Evolutionary conservation across 1,140 invertebrate species (phyloP).

Genomic region (Anastatus disparis): DNA sequence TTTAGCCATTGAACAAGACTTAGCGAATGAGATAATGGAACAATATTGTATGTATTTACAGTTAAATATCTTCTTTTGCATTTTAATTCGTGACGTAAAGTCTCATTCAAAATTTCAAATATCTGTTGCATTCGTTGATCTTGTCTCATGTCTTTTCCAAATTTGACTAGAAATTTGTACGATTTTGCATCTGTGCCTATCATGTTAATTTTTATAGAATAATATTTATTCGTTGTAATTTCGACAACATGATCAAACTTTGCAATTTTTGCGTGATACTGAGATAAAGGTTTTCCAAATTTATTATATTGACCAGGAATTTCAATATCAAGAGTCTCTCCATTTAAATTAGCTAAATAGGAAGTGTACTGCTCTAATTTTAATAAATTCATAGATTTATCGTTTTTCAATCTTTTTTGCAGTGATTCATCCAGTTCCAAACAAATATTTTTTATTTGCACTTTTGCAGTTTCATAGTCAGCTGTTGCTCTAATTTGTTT

Average conservation of each 20-base stretch:
- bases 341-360: constrained; percentile 72
- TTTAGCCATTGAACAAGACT: constrained; percentile 80
- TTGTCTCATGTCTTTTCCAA: constrained; percentile 79
- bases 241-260: constrained; percentile 71
- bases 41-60: constrained; percentile 71
- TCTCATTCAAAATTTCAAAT: constrained; percentile 76
- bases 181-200: constrained; percentile 78
- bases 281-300: constrained; percentile 69
- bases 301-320: constrained; percentile 79
- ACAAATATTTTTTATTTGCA: neutral
- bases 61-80: constrained; percentile 64
- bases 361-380: constrained; percentile 70
- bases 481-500: neutral
- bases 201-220: constrained; percentile 74
- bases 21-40: constrained; percentile 70
- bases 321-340: constrained; percentile 66
- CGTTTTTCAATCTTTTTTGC: neutral
- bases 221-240: constrained; percentile 70
- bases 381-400: neutral
- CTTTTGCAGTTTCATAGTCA: neutral
- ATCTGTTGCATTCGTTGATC: constrained; percentile 81
- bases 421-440: neutral
- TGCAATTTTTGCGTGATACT: constrained; percentile 76
- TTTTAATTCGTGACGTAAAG: constrained; percentile 64
- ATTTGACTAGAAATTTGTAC: constrained; percentile 79